Percentiles rank a stretch among this genome's conserved stretches.
phyloP scores from a whole-genome alignment of 2,113 vertebrate species.

The Andinoacara biseriatus region DNA sequence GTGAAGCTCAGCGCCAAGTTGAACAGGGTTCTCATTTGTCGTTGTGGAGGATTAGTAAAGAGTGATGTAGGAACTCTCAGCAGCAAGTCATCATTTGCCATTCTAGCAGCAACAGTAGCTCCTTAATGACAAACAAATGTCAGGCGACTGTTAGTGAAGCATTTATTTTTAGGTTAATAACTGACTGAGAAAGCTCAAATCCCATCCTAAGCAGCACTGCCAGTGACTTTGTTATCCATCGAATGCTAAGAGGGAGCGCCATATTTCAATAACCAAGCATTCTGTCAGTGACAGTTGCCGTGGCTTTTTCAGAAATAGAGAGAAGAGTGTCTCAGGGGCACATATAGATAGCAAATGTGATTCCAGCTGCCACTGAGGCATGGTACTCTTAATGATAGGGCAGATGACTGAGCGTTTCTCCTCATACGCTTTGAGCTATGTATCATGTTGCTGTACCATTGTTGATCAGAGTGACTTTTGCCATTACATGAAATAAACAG shows the following conservation, averaged over 20 bases:
- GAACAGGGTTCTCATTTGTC: conserved; percentile 4
- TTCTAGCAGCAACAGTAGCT: conserved; percentile 16
- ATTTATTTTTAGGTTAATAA: neutral
- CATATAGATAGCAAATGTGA: conserved; percentile 76
- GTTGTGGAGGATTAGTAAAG: neutral
- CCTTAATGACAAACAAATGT: conserved; percentile 9
- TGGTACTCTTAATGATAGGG: conserved; percentile 63
- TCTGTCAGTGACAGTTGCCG: conserved; percentile 66
- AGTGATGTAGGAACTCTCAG: neutral
- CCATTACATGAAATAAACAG: conserved; percentile 76
- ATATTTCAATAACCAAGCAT: conserved; percentile 52
- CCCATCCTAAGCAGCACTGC: neutral
- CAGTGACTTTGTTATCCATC: conserved; percentile 27
- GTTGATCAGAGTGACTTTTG: conserved; percentile 72
- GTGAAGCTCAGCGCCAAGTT: neutral
- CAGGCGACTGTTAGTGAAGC: neutral
- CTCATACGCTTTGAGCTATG: conserved; percentile 40
- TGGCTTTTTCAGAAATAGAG: conserved; percentile 59
- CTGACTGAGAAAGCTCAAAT: conserved; percentile 8
- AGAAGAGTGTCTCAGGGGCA: conserved; percentile 45
- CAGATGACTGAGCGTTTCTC: conserved; percentile 65
- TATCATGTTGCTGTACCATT: conserved; percentile 75
- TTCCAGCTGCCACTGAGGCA: conserved; percentile 71
- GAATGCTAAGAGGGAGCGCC: conserved; percentile 25
- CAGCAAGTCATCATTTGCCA: conserved; percentile 11